Base-by-base conservation (phyloP, 1,140 invertebrate genomes). In the Ladona fulva region DNA sequence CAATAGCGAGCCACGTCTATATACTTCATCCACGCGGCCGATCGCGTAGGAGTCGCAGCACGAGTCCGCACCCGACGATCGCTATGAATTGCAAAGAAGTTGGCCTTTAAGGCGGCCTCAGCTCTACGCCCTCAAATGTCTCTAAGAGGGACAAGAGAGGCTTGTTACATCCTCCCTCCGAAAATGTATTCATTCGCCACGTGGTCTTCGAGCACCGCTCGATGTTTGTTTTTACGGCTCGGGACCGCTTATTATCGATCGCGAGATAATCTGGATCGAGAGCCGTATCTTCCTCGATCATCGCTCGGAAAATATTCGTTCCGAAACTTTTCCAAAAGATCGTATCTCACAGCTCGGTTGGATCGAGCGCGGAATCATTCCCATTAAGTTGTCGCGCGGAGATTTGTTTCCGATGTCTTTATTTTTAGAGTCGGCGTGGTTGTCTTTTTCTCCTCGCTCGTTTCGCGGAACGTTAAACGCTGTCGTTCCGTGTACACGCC, bases 61-160 rank as follows among this genome's bases (percentile, higher is more conserved):
- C 14, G 52, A 66, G 52, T 12, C 52, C 52, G 10, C 44, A 52
- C 44, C 44, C 44, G 19, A 19, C 44, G 44, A 52, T 52, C 44
- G 16, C 52, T 66, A 66, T 66, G 52, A 66, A 66, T 66, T 66
- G 52, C 52, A 66, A 66, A 66, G 52, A 12, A 66, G 52, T 66
- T 66, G 52, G 52, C 52, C 44, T 52, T 52, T 52, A 52, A 52
- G n/a, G 44, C 19, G 44, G 44, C 44, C 44, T 52, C 44, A 12
- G 29, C n/a, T 16, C 52, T 66, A 66, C 52, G 52, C 52, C 52
- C 52, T 66, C 52, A 66, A 66, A 3, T 12, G 52, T 66, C 29
- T 37, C 52, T 66, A 66, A 66, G 52, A 66, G 52, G 52, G 14
- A n/a, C 44, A 52, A 19, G n/a, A n/a, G 44, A 66, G n/a, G 52